Base-by-base conservation (phyloP, 2,888 invertebrate genomes). In the Herminia tarsipennalis region DNA sequence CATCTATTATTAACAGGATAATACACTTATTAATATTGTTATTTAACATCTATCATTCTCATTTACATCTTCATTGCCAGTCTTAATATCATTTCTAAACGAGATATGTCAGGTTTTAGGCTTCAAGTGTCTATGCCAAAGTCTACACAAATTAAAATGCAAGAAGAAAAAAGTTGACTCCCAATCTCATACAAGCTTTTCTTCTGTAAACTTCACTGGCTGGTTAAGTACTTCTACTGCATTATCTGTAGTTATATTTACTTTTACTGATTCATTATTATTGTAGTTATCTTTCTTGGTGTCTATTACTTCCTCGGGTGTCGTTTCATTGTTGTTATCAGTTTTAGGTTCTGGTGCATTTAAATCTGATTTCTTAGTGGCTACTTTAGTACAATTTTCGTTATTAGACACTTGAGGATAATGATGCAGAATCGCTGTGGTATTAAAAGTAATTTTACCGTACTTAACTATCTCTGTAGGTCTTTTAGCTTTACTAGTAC, bases 181-280 rank as follows among this genome's bases (percentile, higher is more conserved):
- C 76, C 76, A 83, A 69, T 75, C 78, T 90, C 86, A 91, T 85
- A 91, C 90, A 65, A 91, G 87, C 46, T 91, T 91, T 60, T 91
- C 91, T 76, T 91, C 90, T 20, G 88, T 78, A 56, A 91, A 89
- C 56, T 88, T 90, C 2, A 84, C 79, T 21, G 88, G 81, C 43
- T 85, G 78, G 56, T 80, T 82, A 33, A 78, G 60, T 20, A 80
- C 63, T 51, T 83, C 81, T 16, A 56, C 33, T 10, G 53, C 40
- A 73, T 66, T 55, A 63, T 73, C 48, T 61, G 76, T 56, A 63
- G 69, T 71, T 62, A 54, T 71, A 35, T 76, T 65, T 40, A 73
- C 69, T 49, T 76, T 76, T 2, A 54, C 52, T 56, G 54, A 60
- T 39, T 82, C 78, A 58, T 87, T 88, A 61, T 89, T 88, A 48